phyloP scores from a whole-genome alignment of 2,888 invertebrate genomes.

The Cyaniris semiargus region DNA sequence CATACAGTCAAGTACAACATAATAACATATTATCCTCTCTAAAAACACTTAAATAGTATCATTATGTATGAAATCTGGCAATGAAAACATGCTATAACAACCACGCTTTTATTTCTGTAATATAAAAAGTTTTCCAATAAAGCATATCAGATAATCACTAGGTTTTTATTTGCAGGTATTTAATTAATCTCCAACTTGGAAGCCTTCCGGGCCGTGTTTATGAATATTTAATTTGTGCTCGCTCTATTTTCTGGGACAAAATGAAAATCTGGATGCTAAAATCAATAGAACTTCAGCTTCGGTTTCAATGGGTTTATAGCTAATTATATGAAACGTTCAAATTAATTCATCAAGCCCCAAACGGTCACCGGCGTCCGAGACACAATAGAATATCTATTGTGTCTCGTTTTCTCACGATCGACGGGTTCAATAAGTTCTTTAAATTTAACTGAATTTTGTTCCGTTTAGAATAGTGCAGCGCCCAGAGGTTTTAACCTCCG shows the following conservation, averaged over 20 bases:
- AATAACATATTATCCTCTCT: too few species aligned
- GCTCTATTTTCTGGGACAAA: constrained; percentile 38
- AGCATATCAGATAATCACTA: constrained; percentile 26
- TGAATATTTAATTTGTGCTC: constrained; percentile 38
- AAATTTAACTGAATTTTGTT: too few species aligned
- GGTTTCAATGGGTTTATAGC: constrained; percentile 15
- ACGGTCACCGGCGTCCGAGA: too few species aligned
- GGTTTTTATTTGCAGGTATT: constrained; percentile 32
- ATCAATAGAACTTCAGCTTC: constrained; percentile 12
- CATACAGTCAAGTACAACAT: too few species aligned
- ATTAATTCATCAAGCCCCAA: too few species aligned
- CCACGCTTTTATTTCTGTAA: neutral
- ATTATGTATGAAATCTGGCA: neutral
- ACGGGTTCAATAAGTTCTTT: too few species aligned
- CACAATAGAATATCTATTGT: too few species aligned
- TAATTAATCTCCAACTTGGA: constrained; percentile 29
- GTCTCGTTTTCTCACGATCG: too few species aligned
- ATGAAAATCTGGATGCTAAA: constrained; percentile 37
- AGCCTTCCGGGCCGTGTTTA: constrained; percentile 30
- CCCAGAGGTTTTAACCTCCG: too few species aligned
- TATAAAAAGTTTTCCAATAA: constrained; percentile 26
- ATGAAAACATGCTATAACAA: neutral
- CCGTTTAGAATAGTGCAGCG: too few species aligned
- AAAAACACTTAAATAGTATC: neutral
- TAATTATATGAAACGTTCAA: neutral